These are phyloP conservation scores for Trematomus bernacchii DNA, from an alignment of 2,797 vertebrate genomes.

Conservation along the genomic window DNA sequence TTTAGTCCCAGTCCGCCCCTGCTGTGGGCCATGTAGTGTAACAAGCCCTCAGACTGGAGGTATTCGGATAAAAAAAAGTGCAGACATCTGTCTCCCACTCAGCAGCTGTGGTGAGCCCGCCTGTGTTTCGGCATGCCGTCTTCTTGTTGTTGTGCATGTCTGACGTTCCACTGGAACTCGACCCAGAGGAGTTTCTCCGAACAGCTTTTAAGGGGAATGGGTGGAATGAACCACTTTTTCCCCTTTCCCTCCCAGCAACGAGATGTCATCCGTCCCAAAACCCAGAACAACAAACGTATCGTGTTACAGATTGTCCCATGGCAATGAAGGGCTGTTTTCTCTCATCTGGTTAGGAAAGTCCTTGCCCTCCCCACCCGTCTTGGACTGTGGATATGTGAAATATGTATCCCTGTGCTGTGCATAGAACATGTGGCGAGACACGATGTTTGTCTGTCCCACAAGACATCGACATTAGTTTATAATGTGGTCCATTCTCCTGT, in stretches of 20 bases:
- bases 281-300: constrained; percentile 68
- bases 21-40: neutral
- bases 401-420: constrained; percentile 35
- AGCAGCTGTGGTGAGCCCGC: constrained; percentile 60
- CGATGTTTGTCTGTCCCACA: neutral
- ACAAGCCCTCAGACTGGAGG: neutral
- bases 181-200: constrained; percentile 52
- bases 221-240: constrained; percentile 47
- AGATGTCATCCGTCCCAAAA: constrained; percentile 44
- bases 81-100: constrained; percentile 49
- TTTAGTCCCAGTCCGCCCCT: too few species aligned
- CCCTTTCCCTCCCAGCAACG: constrained; percentile 63
- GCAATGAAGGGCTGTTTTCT: constrained; percentile 11
- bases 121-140: constrained; percentile 58
- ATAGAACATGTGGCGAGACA: constrained; percentile 43
- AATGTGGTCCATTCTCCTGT: neutral
- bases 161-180: constrained; percentile 53
- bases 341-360: constrained; percentile 49
- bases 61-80: constrained; percentile 45
- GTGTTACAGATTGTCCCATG: constrained; percentile 51
- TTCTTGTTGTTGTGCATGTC: constrained; percentile 58
- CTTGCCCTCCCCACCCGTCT: constrained; percentile 7
- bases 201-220: constrained; percentile 58
- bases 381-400: constrained; percentile 46
- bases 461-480: neutral